Evolutionary conservation across 2,797 vertebrate genomes (phyloP).

Genomic region (Sebastes miniatus): DNA sequence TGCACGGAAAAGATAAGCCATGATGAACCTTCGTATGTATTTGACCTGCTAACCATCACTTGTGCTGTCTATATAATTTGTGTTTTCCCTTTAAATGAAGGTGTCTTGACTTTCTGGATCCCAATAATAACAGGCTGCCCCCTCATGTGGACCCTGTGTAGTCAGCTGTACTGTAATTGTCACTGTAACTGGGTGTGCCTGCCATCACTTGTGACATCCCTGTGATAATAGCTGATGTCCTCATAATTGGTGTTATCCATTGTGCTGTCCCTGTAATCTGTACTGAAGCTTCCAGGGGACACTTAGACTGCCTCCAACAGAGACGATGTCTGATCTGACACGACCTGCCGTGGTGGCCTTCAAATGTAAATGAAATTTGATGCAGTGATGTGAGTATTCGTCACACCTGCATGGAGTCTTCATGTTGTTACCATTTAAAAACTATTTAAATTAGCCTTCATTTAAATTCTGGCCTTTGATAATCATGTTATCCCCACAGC

Average conservation of each 20-base stretch:
- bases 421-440: conserved; percentile 42
- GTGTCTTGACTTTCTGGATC: conserved; percentile 32
- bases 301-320: conserved; percentile 38
- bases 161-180: conserved; percentile 47
- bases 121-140: conserved; percentile 48
- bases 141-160: conserved; percentile 22
- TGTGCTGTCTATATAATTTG: conserved; percentile 34
- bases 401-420: conserved; percentile 43
- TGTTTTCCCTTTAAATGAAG: conserved; percentile 48
- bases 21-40: not conserved
- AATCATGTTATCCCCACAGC: not conserved
- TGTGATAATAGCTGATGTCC: conserved; percentile 52
- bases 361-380: conserved; percentile 51
- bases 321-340: conserved; percentile 49
- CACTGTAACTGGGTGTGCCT: conserved; percentile 39
- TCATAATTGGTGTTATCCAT: conserved; percentile 63
- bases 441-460: conserved; percentile 41
- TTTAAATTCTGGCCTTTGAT: conserved; percentile 51
- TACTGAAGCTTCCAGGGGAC: conserved; percentile 32
- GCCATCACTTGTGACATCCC: conserved; percentile 48
- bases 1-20: not conserved
- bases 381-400: conserved; percentile 35
- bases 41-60: conserved; percentile 11
- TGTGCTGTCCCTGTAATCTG: conserved; percentile 53
- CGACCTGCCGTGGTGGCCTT: conserved; percentile 11